Evolutionary conservation across 2,888 invertebrate species (phyloP).

Genomic region (Napeogenes sylphis): DNA sequence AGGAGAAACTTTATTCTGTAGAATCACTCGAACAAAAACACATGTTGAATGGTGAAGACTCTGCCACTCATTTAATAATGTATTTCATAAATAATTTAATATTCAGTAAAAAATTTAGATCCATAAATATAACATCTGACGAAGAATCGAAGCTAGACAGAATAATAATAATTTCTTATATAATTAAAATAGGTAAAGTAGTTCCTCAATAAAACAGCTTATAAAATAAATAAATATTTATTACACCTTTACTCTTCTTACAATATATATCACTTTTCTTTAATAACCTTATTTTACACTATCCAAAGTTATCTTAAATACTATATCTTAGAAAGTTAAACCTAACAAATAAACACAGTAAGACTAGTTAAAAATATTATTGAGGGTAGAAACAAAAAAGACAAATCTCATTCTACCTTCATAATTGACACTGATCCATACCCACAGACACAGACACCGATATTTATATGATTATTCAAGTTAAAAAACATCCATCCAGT

Average conservation of each 20-base stretch:
- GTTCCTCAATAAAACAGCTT: too few relatives aligned
- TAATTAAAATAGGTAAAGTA: too few relatives aligned
- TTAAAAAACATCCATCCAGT: background rate
- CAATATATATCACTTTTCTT: constrained; percentile 38
- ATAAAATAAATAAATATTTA: constrained; percentile 34
- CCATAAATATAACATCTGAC: too few relatives aligned
- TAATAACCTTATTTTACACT: constrained; percentile 17
- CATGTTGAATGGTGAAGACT: too few relatives aligned
- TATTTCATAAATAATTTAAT: too few relatives aligned
- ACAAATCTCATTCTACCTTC: constrained; percentile 3
- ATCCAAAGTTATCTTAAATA: background rate
- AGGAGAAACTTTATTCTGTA: too few relatives aligned
- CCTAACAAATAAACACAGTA: constrained; percentile 38
- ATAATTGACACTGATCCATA: background rate
- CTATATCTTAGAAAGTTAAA: constrained; percentile 25
- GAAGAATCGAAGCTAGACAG: too few relatives aligned
- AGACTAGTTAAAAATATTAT: constrained; percentile 44
- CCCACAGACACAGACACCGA: background rate
- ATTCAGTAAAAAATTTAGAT: too few relatives aligned
- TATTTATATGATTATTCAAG: background rate
- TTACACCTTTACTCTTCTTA: constrained; percentile 30
- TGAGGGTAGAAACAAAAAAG: constrained; percentile 3
- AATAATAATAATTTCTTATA: too few relatives aligned
- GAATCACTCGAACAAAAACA: too few relatives aligned
- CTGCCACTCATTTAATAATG: too few relatives aligned